phyloP scores from a whole-genome alignment of 2,888 invertebrate species.

The Lithosia quadra region DNA sequence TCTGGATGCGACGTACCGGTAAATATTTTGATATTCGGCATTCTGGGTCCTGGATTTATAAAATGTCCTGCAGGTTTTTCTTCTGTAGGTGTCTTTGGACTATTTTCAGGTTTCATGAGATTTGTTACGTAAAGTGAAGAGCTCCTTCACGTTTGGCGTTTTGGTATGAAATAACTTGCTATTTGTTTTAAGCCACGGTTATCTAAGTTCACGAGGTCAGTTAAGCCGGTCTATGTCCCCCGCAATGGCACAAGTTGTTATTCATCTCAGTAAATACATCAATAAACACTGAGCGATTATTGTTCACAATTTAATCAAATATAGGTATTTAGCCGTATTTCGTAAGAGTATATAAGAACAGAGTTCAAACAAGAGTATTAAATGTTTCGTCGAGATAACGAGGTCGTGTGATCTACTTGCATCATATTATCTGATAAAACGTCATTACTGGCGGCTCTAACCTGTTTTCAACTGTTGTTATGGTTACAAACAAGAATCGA shows the following conservation, averaged over 20 bases:
- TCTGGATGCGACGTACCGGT: slow-evolving; percentile 99
- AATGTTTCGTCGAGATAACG: slow-evolving; percentile 50
- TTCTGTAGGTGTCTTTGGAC: slow-evolving; percentile 51
- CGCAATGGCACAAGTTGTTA: slow-evolving; percentile 65
- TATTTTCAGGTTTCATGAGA: slow-evolving; percentile 73
- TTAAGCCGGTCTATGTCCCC: slow-evolving; percentile 64
- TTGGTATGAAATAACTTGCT: slow-evolving; percentile 64
- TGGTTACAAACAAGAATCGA: slow-evolving; percentile 51
- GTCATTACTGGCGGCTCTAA: slow-evolving; percentile 26
- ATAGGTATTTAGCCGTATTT: slow-evolving; percentile 39
- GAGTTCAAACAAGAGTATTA: slow-evolving; percentile 34
- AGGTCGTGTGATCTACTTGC: slow-evolving; percentile 53
- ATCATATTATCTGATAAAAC: slow-evolving; percentile 53
- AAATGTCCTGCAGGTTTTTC: slow-evolving; percentile 43
- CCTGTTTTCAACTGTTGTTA: slow-evolving; percentile 46
- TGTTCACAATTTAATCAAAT: slow-evolving; percentile 24
- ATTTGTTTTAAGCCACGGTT: slow-evolving; percentile 67
- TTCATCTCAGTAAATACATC: slow-evolving; percentile 51
- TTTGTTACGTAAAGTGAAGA: slow-evolving; percentile 53
- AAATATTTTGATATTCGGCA: slow-evolving; percentile 99
- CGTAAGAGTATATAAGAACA: slow-evolving; percentile 30
- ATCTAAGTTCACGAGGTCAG: slow-evolving; percentile 81
- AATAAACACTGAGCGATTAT: slow-evolving; percentile 47
- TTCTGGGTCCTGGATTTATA: slow-evolving; percentile 83
- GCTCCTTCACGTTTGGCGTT: slow-evolving; percentile 58